Conservation (phyloP, 2,113 vertebrate genomes). For the Epinephelus cyanopodus region DNA sequence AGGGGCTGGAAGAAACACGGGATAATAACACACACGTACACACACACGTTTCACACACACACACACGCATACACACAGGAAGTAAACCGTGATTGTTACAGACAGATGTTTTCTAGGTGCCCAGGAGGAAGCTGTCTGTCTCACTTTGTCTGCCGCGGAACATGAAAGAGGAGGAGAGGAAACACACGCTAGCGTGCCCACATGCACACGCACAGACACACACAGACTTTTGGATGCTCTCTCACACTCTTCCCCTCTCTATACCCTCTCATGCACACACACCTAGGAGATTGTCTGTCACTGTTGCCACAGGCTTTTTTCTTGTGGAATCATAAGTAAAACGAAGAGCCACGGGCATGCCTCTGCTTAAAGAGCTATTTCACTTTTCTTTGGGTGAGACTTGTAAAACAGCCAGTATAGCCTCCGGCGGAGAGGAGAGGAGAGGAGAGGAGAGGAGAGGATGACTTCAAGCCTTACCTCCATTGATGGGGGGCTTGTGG, state of each 20-base stretch:
- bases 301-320: slow-evolving; percentile 63
- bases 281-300: slow-evolving; percentile 42
- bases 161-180: slow-evolving; percentile 55
- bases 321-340: slow-evolving; percentile 39
- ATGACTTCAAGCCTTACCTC: slow-evolving; percentile 74
- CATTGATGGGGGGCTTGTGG: slow-evolving; percentile 71
- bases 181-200: slow-evolving; percentile 13
- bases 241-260: slow-evolving; percentile 1
- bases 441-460: not conserved
- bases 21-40: slow-evolving; percentile 12
- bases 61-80: slow-evolving; percentile 13
- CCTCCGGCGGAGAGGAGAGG: slow-evolving; percentile 47
- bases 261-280: slow-evolving; percentile 2
- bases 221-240: slow-evolving; percentile 27
- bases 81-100: slow-evolving; percentile 65
- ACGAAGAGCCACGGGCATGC: slow-evolving; percentile 51
- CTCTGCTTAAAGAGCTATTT: slow-evolving; percentile 46
- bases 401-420: slow-evolving; percentile 53
- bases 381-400: slow-evolving; percentile 41
- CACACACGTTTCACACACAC: slow-evolving; percentile 28
- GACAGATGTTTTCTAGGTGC: slow-evolving; percentile 73
- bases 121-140: slow-evolving; percentile 66
- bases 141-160: slow-evolving; percentile 59
- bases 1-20: slow-evolving; percentile 38
- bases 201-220: slow-evolving; percentile 15